phyloP scores from a whole-genome alignment of 2,888 invertebrate genomes.

The Ptychoptera contaminata region DNA sequence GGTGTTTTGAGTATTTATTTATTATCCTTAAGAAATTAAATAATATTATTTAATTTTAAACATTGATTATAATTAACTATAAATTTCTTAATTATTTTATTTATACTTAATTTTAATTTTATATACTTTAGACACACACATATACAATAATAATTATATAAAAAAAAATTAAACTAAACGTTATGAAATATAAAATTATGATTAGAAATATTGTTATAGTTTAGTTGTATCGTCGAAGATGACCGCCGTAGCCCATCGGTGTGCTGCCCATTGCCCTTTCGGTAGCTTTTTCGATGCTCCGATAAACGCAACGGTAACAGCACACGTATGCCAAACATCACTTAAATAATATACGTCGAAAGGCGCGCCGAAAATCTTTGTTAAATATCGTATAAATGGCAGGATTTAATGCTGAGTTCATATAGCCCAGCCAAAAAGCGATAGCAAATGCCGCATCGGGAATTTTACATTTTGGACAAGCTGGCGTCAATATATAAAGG shows the following conservation, averaged over 20 bases:
- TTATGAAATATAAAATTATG: too few species aligned
- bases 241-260: constrained; percentile 31
- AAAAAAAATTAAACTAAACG: too few species aligned
- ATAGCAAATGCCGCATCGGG: constrained; percentile 76
- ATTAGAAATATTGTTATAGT: too few species aligned
- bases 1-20: too few species aligned
- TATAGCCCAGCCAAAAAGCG: constrained; percentile 94
- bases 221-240: constrained; percentile 14
- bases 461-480: constrained; percentile 58
- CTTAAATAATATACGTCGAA: constrained; percentile 89
- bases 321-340: constrained; percentile 80
- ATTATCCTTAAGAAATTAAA: too few species aligned
- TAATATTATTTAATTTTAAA: too few species aligned
- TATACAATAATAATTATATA: too few species aligned
- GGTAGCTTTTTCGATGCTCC: constrained; percentile 32
- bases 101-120: too few species aligned
- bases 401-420: constrained; percentile 92
- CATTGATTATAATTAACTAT: too few species aligned
- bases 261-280: constrained; percentile 33
- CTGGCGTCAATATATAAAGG: constrained; percentile 73
- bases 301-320: constrained; percentile 56
- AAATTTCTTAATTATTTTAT: too few species aligned
- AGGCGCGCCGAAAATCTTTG: constrained; percentile 92
- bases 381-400: constrained; percentile 95
- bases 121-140: too few species aligned